These are phyloP conservation scores for Bungarus multicinctus DNA, from an alignment of 2,113 vertebrate species.

Conservation along the genomic window DNA sequence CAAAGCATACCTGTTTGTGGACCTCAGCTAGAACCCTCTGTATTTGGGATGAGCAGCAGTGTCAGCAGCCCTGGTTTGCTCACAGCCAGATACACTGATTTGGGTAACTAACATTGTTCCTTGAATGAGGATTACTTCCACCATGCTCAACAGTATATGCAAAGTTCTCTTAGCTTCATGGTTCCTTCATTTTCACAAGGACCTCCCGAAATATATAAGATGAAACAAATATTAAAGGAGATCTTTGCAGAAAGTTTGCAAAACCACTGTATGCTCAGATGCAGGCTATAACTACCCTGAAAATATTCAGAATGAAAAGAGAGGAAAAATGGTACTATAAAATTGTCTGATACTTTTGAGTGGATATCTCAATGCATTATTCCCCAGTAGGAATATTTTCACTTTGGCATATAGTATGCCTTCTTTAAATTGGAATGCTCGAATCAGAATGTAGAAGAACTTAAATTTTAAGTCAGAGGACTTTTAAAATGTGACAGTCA, in stretches of 20 bases:
- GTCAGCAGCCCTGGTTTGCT: conserved; percentile 81
- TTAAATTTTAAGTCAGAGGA: not conserved
- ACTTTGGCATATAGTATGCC: not conserved
- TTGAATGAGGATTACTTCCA: not conserved
- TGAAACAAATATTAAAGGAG: not conserved
- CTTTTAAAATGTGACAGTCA: too few relatives aligned
- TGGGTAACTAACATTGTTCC: conserved; percentile 55
- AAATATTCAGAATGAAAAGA: not conserved
- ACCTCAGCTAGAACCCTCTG: conserved; percentile 68
- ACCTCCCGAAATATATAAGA: not conserved
- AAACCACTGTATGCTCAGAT: not conserved
- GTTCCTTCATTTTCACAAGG: not conserved
- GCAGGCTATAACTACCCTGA: not conserved
- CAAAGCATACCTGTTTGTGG: conserved; percentile 87
- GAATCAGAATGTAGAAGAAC: not conserved
- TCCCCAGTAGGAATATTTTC: not conserved
- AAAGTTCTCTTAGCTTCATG: not conserved
- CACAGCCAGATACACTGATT: conserved; percentile 65
- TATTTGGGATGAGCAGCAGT: conserved; percentile 78
- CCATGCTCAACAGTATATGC: not conserved
- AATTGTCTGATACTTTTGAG: not conserved
- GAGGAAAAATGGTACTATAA: not conserved
- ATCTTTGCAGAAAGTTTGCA: not conserved
- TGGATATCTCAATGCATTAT: not conserved
- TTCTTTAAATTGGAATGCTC: not conserved